Evolutionary conservation across 2,888 invertebrate species (phyloP).

Genomic region (Hyalella azteca): DNA sequence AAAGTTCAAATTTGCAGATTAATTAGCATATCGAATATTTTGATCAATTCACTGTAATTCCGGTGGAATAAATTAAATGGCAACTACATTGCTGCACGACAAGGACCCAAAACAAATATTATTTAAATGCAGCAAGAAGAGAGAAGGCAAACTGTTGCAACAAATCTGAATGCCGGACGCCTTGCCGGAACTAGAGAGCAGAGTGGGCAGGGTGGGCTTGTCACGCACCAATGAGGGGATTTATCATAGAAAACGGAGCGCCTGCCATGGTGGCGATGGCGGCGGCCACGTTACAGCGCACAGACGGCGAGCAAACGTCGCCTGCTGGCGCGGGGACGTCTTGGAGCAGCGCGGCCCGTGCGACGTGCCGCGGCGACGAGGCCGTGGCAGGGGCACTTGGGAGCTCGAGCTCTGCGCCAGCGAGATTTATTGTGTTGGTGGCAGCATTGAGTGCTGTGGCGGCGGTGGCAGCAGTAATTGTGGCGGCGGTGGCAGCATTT

Average conservation of each 20-base stretch:
- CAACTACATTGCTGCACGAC: too few species aligned
- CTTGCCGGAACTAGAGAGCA: too few species aligned
- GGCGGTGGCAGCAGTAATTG: neutral
- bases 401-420: conserved; percentile 43
- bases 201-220: too few species aligned
- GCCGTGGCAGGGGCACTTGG: conserved; percentile 43
- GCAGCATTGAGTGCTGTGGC: neutral
- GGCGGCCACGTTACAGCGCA: conserved; percentile 12
- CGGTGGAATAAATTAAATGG: too few species aligned
- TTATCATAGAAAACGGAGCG: conserved; percentile 50
- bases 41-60: too few species aligned
- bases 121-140: too few species aligned
- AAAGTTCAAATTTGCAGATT: too few species aligned
- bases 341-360: conserved; percentile 28
- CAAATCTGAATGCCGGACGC: too few species aligned
- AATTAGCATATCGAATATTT: too few species aligned
- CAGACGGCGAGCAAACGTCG: neutral
- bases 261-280: conserved; percentile 40
- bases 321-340: neutral
- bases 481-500: neutral
- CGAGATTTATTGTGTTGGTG: neutral
- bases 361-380: too few species aligned
- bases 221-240: conserved; percentile 56
- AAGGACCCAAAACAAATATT: too few species aligned
- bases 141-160: too few species aligned